These are phyloP conservation scores for Ancistrus triradiatus DNA, from an alignment of 2,113 vertebrate genomes.

Conservation along the genomic window DNA sequence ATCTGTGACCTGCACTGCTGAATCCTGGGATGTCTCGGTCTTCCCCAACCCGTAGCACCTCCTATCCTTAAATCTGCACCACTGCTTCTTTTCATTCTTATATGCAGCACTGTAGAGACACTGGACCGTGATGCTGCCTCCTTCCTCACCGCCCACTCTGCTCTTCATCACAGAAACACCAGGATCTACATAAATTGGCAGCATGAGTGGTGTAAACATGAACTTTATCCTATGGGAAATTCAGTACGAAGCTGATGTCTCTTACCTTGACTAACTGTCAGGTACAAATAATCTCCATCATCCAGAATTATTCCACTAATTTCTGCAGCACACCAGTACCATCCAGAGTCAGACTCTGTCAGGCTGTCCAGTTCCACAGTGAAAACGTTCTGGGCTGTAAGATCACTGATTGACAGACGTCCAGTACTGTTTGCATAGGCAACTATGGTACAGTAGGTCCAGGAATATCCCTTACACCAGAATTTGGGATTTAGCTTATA, in stretches of 20 bases:
- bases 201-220: not conserved
- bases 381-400: slow-evolving; percentile 33
- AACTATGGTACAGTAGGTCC: not conserved
- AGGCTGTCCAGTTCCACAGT: slow-evolving; percentile 31
- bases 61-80: slow-evolving; percentile 29
- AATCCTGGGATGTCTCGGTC: not conserved
- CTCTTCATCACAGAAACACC: slow-evolving; percentile 17
- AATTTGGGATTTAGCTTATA: slow-evolving; percentile 23
- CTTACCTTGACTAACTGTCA: slow-evolving; percentile 23
- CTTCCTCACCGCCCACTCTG: slow-evolving; percentile 20
- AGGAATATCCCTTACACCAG: not conserved
- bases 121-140: slow-evolving; percentile 27
- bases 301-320: not conserved
- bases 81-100: slow-evolving; percentile 6
- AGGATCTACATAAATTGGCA: slow-evolving; percentile 13
- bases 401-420: slow-evolving; percentile 20
- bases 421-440: not conserved
- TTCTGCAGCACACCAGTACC: slow-evolving; percentile 24
- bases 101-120: slow-evolving; percentile 33
- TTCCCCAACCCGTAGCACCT: not conserved
- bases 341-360: not conserved
- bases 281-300: not conserved
- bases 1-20: slow-evolving; percentile 47
- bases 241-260: not conserved
- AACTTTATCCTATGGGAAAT: not conserved